phyloP scores from a whole-genome alignment of 1,140 invertebrate species.

The Centruroides sculpturatus region DNA sequence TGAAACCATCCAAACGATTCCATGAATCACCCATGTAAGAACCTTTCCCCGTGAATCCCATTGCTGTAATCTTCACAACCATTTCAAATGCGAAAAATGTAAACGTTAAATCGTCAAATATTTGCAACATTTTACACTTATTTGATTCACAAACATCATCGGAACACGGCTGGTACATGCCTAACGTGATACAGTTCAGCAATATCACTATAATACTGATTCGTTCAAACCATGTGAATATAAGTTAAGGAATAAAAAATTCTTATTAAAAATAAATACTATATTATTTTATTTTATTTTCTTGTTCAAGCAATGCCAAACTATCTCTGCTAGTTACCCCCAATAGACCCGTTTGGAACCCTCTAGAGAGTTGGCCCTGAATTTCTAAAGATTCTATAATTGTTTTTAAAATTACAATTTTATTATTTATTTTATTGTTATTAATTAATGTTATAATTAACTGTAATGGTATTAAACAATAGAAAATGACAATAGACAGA shows the following conservation, averaged over 20 bases:
- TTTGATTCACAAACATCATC: slow-evolving; percentile 72
- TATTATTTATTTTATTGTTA: no score
- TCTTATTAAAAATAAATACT: not conserved
- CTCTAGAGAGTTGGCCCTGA: no score
- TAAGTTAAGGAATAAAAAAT: not conserved
- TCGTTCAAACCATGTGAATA: slow-evolving; percentile 90
- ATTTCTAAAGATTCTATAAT: no score
- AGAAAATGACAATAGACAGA: no score
- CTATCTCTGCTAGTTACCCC: no score
- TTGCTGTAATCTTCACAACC: slow-evolving; percentile 96
- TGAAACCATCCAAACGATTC: slow-evolving; percentile 97
- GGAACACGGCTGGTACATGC: slow-evolving; percentile 98
- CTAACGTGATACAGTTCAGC: slow-evolving; percentile 94
- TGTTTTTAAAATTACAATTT: no score
- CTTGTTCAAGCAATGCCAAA: no score
- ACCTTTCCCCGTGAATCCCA: slow-evolving; percentile 87
- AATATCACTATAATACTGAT: slow-evolving; percentile 96
- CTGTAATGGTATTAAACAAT: no score
- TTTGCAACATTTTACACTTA: slow-evolving; percentile 78
- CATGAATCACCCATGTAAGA: slow-evolving; percentile 94
- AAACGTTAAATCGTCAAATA: slow-evolving; percentile 97
- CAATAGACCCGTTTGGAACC: no score
- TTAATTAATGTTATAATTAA: no score
- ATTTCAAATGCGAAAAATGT: slow-evolving; percentile 92
- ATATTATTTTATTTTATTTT: no score